phyloP scores from a whole-genome alignment of 2,113 vertebrate genomes.

The Holacanthus passer region DNA sequence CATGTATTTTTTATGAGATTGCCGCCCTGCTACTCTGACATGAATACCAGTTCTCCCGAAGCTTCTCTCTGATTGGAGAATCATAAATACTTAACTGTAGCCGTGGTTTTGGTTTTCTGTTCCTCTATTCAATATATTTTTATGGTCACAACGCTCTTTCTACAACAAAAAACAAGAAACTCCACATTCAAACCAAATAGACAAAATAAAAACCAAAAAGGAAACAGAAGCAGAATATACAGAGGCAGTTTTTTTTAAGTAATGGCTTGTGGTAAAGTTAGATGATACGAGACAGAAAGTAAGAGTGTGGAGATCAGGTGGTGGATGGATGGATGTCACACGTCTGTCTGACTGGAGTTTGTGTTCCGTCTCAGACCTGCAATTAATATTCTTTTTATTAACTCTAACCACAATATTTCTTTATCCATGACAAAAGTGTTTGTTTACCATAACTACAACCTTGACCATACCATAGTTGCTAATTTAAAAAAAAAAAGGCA shows the following conservation, averaged over 20 bases:
- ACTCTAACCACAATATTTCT: no score
- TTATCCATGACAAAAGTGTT: neutral
- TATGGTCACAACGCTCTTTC: no score
- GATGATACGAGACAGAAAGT: no score
- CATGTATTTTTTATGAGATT: slow-evolving; percentile 39
- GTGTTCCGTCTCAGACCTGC: no score
- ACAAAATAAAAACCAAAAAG: no score
- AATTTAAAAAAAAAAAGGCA: neutral
- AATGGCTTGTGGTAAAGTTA: no score
- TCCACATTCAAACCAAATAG: neutral
- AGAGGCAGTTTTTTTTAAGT: no score
- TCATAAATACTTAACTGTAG: neutral
- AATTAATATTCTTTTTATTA: no score
- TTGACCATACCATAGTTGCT: neutral
- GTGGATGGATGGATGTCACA: no score
- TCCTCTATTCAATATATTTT: neutral
- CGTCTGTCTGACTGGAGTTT: no score
- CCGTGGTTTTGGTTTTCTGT: neutral
- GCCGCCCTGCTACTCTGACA: slow-evolving; percentile 36
- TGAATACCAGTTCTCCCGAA: slow-evolving; percentile 33
- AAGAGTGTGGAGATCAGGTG: no score
- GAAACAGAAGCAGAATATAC: no score
- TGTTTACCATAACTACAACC: neutral
- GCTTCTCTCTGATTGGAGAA: slow-evolving; percentile 12
- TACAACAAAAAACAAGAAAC: neutral